Conservation (phyloP, 2,113 vertebrate species). For the Entelurus aequoreus region DNA sequence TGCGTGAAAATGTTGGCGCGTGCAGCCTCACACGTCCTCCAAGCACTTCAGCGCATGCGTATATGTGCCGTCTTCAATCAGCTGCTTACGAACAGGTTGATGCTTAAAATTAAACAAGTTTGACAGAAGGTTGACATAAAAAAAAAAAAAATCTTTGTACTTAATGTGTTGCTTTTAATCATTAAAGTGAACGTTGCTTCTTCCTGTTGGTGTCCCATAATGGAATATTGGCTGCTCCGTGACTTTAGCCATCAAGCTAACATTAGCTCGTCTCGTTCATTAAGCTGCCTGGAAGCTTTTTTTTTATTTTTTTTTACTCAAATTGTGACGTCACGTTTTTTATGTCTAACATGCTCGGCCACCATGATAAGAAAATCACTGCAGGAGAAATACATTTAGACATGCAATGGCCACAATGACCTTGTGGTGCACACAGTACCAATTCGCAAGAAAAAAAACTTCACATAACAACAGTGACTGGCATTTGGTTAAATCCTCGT, state of each 20-base stretch:
- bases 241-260: neutral
- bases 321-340: neutral
- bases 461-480: neutral
- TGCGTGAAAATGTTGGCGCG: no score
- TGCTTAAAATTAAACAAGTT: no score
- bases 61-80: no score
- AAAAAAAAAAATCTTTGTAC: no score
- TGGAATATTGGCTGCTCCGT: neutral
- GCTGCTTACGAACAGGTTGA: no score
- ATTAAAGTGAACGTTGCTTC: no score
- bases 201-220: conserved; percentile 4
- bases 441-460: neutral
- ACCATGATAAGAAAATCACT: neutral
- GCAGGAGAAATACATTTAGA: neutral
- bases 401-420: neutral
- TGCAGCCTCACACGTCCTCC: no score
- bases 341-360: neutral
- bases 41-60: no score
- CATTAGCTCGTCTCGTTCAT: neutral
- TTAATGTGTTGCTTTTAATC: neutral
- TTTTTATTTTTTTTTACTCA: neutral
- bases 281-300: neutral
- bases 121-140: neutral
- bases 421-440: neutral
- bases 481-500: neutral